These are phyloP conservation scores for Pseudorectes ferrugineus DNA, from an alignment of 2,113 vertebrate species.

Conservation along the genomic window DNA sequence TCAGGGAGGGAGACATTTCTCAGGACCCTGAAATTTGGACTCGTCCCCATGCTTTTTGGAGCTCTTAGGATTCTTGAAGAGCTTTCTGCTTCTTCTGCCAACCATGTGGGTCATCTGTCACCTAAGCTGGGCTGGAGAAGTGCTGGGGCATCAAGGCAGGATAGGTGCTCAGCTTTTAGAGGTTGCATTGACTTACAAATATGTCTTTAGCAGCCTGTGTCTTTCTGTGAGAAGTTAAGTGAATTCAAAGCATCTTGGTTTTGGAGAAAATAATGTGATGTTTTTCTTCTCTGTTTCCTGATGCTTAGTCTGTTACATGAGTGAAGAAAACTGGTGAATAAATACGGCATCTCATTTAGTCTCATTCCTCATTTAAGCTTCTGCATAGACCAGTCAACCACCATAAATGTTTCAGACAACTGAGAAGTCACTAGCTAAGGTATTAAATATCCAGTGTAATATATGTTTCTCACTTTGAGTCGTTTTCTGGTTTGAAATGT, in stretches of 20 bases:
- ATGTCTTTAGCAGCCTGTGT: background rate
- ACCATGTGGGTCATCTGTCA: fast-evolving
- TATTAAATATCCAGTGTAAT: background rate
- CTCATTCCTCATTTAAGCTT: background rate
- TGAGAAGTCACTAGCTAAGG: background rate
- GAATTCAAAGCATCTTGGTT: background rate
- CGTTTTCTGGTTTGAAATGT: background rate
- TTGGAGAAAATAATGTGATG: background rate
- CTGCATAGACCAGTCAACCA: background rate
- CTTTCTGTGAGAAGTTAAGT: background rate
- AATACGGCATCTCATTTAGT: background rate
- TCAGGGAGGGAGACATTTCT: background rate
- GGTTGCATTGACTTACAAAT: background rate
- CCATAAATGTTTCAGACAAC: background rate
- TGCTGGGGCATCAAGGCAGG: background rate
- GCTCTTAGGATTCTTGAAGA: background rate
- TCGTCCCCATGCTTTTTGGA: background rate
- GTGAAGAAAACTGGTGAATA: background rate
- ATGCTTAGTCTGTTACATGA: background rate
- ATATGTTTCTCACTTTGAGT: background rate
- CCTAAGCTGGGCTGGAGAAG: background rate
- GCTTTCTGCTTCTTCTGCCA: background rate
- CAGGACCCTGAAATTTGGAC: background rate
- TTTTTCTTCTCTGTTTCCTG: background rate
- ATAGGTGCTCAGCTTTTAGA: background rate